Evolutionary conservation across 2,797 vertebrate species (phyloP).

Genomic region (Prionace glauca): DNA sequence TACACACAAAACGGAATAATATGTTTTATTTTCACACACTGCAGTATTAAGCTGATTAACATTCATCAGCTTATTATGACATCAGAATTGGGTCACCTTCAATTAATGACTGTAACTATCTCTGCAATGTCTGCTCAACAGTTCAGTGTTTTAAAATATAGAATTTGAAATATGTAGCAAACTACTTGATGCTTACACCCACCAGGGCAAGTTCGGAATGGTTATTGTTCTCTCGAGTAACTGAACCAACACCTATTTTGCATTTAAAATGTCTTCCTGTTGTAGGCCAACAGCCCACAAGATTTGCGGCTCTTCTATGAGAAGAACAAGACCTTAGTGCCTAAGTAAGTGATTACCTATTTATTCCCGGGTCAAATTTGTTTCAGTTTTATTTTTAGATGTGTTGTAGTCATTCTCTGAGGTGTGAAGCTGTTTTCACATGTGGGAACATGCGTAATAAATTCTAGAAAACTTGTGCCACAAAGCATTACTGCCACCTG

Average conservation of each 20-base stretch:
- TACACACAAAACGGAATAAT: neutral
- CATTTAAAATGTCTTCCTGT: conserved; percentile 44
- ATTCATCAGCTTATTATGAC: conserved; percentile 7
- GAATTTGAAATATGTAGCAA: neutral
- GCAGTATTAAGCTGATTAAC: neutral
- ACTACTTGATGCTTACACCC: neutral
- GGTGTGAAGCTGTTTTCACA: neutral
- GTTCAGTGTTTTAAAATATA: conserved; percentile 4
- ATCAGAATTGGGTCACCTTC: neutral
- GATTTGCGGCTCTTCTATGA: conserved; percentile 96
- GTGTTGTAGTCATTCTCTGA: neutral
- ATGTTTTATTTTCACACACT: neutral
- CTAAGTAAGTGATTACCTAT: conserved; percentile 66
- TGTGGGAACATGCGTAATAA: neutral
- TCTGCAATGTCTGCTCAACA: neutral
- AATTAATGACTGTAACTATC: neutral
- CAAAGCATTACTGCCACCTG: neutral
- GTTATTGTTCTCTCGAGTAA: neutral
- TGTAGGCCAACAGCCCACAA: conserved; percentile 90
- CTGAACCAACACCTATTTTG: neutral
- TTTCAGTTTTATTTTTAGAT: too few relatives aligned
- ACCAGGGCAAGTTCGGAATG: too few relatives aligned
- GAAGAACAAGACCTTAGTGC: conserved; percentile 87
- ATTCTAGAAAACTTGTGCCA: neutral
- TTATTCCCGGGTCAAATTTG: neutral